These are phyloP conservation scores for Trichogramma pretiosum DNA, from an alignment of 1,140 invertebrate species.

Conservation along the genomic window DNA sequence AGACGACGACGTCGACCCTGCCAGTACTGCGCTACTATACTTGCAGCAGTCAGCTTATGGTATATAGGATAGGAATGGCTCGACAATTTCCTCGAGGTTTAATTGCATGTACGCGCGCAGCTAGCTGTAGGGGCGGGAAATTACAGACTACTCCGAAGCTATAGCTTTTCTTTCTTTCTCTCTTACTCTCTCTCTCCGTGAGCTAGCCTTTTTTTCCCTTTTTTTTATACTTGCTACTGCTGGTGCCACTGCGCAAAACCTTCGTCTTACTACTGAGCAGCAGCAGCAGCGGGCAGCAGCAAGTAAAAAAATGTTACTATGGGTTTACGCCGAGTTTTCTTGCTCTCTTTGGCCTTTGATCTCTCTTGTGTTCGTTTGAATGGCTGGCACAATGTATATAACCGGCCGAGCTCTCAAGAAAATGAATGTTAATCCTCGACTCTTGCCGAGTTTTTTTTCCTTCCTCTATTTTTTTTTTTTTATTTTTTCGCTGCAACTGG, in stretches of 20 bases:
- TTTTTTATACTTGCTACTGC: slow-evolving; percentile 19
- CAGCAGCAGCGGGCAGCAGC: too few species aligned
- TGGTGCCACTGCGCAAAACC: slow-evolving; percentile 18
- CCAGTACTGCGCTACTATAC: too few species aligned
- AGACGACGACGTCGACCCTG: too few species aligned
- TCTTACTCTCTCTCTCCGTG: neutral
- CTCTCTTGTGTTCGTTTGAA: slow-evolving; percentile 12
- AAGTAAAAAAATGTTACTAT: slow-evolving; percentile 3
- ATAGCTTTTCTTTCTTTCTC: neutral
- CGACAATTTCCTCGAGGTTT: slow-evolving; percentile 17
- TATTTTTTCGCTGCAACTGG: neutral
- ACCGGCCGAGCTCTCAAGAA: slow-evolving; percentile 19
- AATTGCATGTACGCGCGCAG: slow-evolving; percentile 15
- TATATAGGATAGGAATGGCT: too few species aligned
- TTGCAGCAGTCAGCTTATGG: too few species aligned
- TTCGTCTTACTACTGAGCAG: slow-evolving; percentile 17
- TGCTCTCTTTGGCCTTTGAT: slow-evolving; percentile 5
- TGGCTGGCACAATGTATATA: too few species aligned
- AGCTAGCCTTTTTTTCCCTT: too few species aligned
- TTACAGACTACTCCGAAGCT: slow-evolving; percentile 2
- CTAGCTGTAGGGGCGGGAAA: neutral
- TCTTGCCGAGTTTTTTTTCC: slow-evolving; percentile 1
- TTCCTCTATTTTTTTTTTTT: too few species aligned
- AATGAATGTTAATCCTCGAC: slow-evolving; percentile 13
- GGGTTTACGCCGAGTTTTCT: neutral